Percentiles rank a stretch among this genome's conserved stretches.
These are phyloP conservation scores for Tragelaphus buxtoni DNA, from an alignment of 2,113 vertebrate species.

Conservation along the genomic window DNA sequence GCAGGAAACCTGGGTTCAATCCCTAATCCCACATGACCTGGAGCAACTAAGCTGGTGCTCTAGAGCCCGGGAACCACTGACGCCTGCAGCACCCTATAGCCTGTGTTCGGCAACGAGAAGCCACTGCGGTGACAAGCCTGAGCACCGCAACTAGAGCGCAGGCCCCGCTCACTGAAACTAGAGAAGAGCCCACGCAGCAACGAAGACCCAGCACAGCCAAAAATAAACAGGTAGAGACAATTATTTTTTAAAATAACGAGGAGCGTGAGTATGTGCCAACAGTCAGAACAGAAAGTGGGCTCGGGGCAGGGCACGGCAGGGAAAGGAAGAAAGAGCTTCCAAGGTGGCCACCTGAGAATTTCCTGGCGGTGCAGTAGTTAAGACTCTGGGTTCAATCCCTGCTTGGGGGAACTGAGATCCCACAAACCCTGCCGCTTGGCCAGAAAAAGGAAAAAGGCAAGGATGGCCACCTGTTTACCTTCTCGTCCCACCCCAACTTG, in stretches of 20 bases:
- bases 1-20: neutral
- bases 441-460: neutral
- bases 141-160: rapidly evolving
- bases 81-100: neutral
- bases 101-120: neutral
- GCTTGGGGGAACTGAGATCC: neutral
- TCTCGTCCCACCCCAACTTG: neutral
- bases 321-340: neutral
- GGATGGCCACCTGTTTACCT: neutral
- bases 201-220: neutral
- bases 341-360: neutral
- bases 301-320: rapidly evolving
- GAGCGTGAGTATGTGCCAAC: neutral
- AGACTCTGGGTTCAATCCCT: neutral
- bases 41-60: neutral
- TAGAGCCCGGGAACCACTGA: neutral
- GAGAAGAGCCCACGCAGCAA: neutral
- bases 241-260: neutral
- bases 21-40: neutral
- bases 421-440: neutral
- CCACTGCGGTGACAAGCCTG: neutral
- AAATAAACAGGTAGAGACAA: neutral
- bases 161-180: neutral
- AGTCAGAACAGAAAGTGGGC: neutral
- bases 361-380: neutral